Evolutionary conservation across 2,113 vertebrate genomes (phyloP), one percentile per base, ranked within the genome.

Genomic region (Saimiri boliviensis): DNA sequence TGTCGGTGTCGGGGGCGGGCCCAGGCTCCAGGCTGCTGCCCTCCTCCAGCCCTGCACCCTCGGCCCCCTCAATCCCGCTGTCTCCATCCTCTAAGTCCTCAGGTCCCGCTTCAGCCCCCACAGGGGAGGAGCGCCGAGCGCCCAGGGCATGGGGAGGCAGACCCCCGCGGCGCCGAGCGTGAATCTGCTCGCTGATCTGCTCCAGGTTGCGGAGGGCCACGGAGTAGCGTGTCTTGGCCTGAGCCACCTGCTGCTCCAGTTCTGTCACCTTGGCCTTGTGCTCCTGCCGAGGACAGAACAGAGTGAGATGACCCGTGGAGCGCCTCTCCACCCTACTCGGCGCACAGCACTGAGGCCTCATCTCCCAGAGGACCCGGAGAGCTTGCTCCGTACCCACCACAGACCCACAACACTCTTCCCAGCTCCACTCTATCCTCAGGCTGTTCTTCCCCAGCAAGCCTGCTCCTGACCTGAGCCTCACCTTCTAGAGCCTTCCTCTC

Each of bases 111-210:
- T 98, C 98, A 0, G 98, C 98, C 0, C 98, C 98, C 2, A 98
- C 97, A 0, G 98, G 98, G 0, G 98, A 98, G 0, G 98, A 97
- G 0, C 98, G 98, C 2, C 97, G 97, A 0, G 56, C 63, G 0
- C 97, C 80, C 0, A 68, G 96, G 3, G 97, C 96, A 3, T 49
- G 97, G 85, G 89, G 97, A 0, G 88, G 86, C 58, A 92, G 93
- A 35, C 96, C 60, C 60, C 60, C 98, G 32, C 95, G 84, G 80
- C 98, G 99, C 40, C 98, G 99, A 0, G 99, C 99, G 0, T 99
- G 99, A 91, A 99, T 99, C 97, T 99, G 99, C 91, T 99, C 99
- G 0, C 99, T 99, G 98, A 99, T 99, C 98, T 99, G 99, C 86
- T 99, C 99, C 97, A 99, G 98, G 98, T 99, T 99, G 8, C 99